Percentiles rank a stretch among this genome's conserved stretches.
These are phyloP conservation scores for Notamacropus eugenii DNA, from an alignment of 2,797 vertebrate species.

Conservation along the genomic window DNA sequence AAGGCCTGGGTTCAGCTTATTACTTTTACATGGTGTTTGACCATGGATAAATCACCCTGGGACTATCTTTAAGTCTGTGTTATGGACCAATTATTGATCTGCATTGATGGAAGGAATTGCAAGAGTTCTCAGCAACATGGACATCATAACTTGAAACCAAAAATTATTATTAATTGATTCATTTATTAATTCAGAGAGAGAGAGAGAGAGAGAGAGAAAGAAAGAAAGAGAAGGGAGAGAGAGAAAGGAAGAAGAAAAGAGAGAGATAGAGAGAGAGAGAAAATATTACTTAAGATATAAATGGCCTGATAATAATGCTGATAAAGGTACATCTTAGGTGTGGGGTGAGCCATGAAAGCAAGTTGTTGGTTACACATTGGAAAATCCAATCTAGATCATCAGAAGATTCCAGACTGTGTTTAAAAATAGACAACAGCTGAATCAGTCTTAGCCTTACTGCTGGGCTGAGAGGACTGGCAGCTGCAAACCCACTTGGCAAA, in stretches of 20 bases:
- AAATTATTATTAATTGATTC: neutral
- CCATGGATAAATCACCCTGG: neutral
- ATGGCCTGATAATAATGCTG: neutral
- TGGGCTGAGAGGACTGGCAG: constrained; percentile 48
- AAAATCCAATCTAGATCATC: constrained; percentile 24
- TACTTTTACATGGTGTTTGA: neutral
- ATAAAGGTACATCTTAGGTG: constrained; percentile 24
- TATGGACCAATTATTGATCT: neutral
- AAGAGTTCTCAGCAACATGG: neutral
- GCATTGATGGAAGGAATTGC: neutral
- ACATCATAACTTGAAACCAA: neutral
- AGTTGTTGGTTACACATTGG: constrained; percentile 4
- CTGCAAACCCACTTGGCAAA: constrained; percentile 44
- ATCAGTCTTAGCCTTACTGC: constrained; percentile 28
- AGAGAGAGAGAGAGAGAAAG: neutral
- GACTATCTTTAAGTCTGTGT: neutral
- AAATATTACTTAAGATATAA: neutral
- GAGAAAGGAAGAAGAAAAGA: neutral
- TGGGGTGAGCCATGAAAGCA: constrained; percentile 27
- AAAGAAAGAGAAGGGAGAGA: neutral
- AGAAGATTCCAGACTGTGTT: constrained; percentile 49
- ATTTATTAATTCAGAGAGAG: neutral
- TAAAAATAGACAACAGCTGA: constrained; percentile 58
- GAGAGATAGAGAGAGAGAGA: neutral
- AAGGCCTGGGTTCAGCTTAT: neutral